phyloP scores from a whole-genome alignment of 2,888 invertebrate genomes.

The Pyralis farinalis region DNA sequence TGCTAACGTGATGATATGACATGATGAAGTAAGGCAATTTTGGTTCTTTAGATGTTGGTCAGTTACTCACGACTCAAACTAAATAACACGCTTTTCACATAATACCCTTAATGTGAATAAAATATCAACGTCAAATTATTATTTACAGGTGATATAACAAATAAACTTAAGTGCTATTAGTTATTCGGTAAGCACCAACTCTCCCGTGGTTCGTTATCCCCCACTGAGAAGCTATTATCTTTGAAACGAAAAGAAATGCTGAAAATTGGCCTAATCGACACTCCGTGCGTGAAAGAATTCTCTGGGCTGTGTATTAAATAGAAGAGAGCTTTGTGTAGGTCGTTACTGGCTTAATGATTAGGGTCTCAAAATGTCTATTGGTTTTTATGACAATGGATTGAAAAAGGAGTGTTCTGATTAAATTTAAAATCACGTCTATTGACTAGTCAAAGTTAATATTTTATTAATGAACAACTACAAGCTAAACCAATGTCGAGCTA shows the following conservation, averaged over 20 bases:
- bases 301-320: background rate
- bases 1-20: too few species aligned
- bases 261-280: slow-evolving; percentile 61
- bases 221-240: slow-evolving; percentile 59
- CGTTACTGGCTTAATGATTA: background rate
- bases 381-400: background rate
- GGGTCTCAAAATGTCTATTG: background rate
- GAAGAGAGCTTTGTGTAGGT: background rate
- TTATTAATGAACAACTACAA: too few species aligned
- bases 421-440: too few species aligned
- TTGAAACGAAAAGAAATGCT: slow-evolving; percentile 58
- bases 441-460: too few species aligned
- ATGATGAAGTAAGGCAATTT: too few species aligned
- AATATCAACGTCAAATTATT: background rate
- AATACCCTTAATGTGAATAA: too few species aligned
- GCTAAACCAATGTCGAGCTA: too few species aligned
- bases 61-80: too few species aligned
- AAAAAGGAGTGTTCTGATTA: too few species aligned
- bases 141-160: background rate
- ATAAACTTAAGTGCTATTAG: slow-evolving; percentile 4
- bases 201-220: slow-evolving; percentile 11
- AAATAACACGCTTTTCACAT: too few species aligned
- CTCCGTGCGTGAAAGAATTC: slow-evolving; percentile 24
- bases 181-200: too few species aligned
- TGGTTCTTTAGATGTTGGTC: too few species aligned